phyloP scores from a whole-genome alignment of 2,113 vertebrate genomes.

The Arenaria interpres region DNA sequence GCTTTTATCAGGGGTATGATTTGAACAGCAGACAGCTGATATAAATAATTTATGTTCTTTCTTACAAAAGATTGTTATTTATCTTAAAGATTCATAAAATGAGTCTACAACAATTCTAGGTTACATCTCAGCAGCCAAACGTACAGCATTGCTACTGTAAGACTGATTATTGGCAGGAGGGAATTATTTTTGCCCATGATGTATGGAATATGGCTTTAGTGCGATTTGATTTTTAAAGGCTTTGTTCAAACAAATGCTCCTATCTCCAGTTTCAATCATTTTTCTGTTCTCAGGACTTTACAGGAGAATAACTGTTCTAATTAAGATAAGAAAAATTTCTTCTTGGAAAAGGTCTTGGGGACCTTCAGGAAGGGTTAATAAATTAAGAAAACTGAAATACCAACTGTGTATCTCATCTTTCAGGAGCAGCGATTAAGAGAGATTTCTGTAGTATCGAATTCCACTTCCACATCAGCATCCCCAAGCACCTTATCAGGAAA shows the following conservation, averaged over 20 bases:
- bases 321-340: neutral
- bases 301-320: neutral
- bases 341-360: neutral
- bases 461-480: conserved; percentile 80
- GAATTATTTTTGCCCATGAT: neutral
- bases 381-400: neutral
- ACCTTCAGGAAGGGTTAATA: neutral
- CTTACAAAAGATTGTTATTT: neutral
- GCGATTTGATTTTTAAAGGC: neutral
- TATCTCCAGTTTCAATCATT: neutral
- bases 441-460: conserved; percentile 82
- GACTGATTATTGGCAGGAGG: neutral
- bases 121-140: neutral
- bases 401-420: neutral
- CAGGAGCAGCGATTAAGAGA: conserved; percentile 88
- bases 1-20: neutral
- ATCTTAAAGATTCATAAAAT: neutral
- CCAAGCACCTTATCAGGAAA: conserved; percentile 89
- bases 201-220: neutral
- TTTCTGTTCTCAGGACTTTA: neutral
- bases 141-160: neutral
- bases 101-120: neutral
- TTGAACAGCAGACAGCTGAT: neutral
- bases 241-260: neutral
- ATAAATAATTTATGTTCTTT: neutral